Evolutionary conservation across 2,113 vertebrate genomes (phyloP), one percentile per base, ranked within the genome.

Genomic region (Oryzias melastigma): DNA sequence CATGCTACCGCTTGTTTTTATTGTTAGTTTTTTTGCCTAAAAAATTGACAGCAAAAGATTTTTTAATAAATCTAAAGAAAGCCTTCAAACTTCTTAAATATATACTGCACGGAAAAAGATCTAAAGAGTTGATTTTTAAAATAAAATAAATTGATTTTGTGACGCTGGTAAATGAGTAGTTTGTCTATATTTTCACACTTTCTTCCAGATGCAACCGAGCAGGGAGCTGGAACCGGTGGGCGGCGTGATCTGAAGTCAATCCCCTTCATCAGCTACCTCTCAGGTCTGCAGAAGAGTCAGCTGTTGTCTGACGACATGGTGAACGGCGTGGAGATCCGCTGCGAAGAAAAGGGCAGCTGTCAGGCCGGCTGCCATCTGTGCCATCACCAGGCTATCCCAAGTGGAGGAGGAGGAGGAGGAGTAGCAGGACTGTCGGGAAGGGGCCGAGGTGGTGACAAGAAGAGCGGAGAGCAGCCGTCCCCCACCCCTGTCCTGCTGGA

Each of bases 251-350:
- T 98, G 77, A 96, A 96, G 77, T 96, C 96, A 41, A 91, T 98
- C 83, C 94, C 96, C 17, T 98, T 99, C 91, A 98, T 99, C 92
- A 97, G 93, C 64, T 98, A 96, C 85, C 93, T 99, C 82, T 95
- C 94, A 0, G 95, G 94, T 2, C 87, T 98, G 73, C 91, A 97
- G 88, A 95, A 94, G 0, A 95, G 94, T 8, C 95, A 97, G 87
- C 94, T 97, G 92, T 82, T 98, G 22, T 94, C 95, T 0, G 96
- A 98, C 4, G 97, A 98, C 75, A 92, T 95, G 56, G 95, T 97
- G 87, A 91, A 90, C 0, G 96, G 95, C 0, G 94, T 99, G 82
- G 96, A 98, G 91, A 98, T 99, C 58, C 95, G 84, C 80, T 99
- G 97, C 0, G 94, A 98, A 81, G 97, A 98, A 73, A 97, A 97